Evolutionary conservation across 2,113 vertebrate species (phyloP).

Genomic region (Hipposideros armiger): DNA sequence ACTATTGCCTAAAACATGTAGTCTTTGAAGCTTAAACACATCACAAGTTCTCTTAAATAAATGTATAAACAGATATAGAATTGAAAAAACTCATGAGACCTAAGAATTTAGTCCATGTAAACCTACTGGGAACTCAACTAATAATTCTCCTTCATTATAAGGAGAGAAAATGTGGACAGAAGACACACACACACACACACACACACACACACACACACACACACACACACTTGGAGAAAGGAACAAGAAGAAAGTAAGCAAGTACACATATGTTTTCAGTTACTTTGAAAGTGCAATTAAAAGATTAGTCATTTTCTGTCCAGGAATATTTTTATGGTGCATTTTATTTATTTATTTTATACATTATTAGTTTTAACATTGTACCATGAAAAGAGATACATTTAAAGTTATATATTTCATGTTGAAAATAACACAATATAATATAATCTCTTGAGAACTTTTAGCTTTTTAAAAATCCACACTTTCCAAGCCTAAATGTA

Average conservation of each 20-base stretch:
- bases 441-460: not conserved
- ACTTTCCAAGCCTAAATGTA: not conserved
- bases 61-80: slow-evolving; percentile 28
- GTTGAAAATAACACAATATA: not conserved
- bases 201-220: rapidly evolving
- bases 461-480: not conserved
- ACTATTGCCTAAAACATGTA: not conserved
- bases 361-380: slow-evolving; percentile 32
- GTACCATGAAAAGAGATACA: not conserved
- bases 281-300: not conserved
- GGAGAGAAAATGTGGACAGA: not conserved
- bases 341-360: slow-evolving; percentile 37
- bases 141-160: not conserved
- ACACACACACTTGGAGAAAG: not conserved
- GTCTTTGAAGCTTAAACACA: slow-evolving; percentile 74
- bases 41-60: slow-evolving; percentile 57
- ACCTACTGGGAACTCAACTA: not conserved
- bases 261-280: not conserved
- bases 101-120: not conserved
- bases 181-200: not conserved
- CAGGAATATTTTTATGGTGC: not conserved
- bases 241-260: not conserved
- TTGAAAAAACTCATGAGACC: slow-evolving; percentile 49
- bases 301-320: not conserved
- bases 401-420: not conserved